phyloP scores from a whole-genome alignment of 2,888 invertebrate genomes.

The Xestobium rufovillosum region DNA sequence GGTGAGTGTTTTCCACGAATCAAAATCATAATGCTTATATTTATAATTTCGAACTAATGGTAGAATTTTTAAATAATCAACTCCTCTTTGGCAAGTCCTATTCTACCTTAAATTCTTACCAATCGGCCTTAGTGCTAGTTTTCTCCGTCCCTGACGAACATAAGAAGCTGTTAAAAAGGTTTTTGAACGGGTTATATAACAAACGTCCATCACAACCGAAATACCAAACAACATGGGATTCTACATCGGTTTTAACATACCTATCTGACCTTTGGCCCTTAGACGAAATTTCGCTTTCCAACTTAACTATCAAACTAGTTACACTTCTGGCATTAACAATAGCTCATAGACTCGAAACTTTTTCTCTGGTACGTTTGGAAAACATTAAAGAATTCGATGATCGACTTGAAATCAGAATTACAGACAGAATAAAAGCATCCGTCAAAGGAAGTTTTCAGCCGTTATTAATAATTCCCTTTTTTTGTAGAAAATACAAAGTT shows the following conservation, averaged over 20 bases:
- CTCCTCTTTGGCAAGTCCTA: not conserved
- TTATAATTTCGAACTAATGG: no score
- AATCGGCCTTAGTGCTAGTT: not conserved
- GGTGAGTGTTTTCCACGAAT: constrained; percentile 7
- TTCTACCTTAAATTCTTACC: not conserved
- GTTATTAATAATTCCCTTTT: constrained; percentile 7
- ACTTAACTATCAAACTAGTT: not conserved
- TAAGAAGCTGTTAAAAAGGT: not conserved
- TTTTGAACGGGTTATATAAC: not conserved
- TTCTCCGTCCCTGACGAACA: not conserved
- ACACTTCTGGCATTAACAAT: not conserved
- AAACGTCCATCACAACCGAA: not conserved
- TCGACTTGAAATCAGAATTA: constrained; percentile 4
- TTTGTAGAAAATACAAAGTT: constrained; percentile 5
- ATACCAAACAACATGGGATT: not conserved
- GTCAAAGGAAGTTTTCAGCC: constrained; percentile 6
- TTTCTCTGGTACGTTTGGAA: not conserved
- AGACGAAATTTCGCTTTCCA: not conserved
- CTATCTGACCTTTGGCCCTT: not conserved
- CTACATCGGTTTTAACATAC: not conserved
- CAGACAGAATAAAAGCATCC: constrained; percentile 7
- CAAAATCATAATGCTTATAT: no score
- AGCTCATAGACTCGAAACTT: not conserved
- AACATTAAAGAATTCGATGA: not conserved
- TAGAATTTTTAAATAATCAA: not conserved